Base-by-base conservation (phyloP, 1,140 invertebrate species). In the Drosophila asahinai region DNA sequence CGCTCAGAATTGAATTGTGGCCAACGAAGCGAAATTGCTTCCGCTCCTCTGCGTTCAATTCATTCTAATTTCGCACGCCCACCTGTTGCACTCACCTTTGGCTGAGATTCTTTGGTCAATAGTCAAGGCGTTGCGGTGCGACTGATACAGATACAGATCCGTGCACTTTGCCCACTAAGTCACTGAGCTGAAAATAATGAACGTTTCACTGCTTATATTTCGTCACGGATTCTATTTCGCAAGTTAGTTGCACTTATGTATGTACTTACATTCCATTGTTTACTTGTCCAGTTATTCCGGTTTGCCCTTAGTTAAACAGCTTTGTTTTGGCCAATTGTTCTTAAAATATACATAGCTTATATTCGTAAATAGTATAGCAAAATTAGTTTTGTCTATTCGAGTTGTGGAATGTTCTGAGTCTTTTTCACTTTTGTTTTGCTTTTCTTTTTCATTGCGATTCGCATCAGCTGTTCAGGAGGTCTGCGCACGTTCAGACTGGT, bases 31-130 rank as follows among this genome's bases (percentile, higher is more conserved):
- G 9, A 36, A 54, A 58, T 65, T 49, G 14, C 45, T 67, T 75
- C 66, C 66, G 65, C 59, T 58, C 49, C 27, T 33, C 30, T 54
- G 47, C 38, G 7, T 68, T 25, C 9, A 55, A 15, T 55, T 38
- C 17, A 17, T 38, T 42, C 17, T 17, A 15, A 65, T 30, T 65
- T 36, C n/a, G 25, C 33, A 57, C 52, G 22, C 55, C 33, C 63
- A 84, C 81, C 63, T 80, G 72, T 84, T 77, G 77, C 33, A 72
- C 77, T 81, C 55, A 62, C 72, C 54, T 60, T 49, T 67, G 9
- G 38, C 8, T 43, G 40, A 43, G 63, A 71, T 57, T 66, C 36
- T 11, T 25, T 51, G 57, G 25, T 25, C 8, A n/a, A n/a, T 27
- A 33, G 11, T 55, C 33, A 22, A 19, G 6, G 6, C 6, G 11